Base-by-base conservation (phyloP, 2,797 vertebrate species). In the Pagetopsis macropterus region DNA sequence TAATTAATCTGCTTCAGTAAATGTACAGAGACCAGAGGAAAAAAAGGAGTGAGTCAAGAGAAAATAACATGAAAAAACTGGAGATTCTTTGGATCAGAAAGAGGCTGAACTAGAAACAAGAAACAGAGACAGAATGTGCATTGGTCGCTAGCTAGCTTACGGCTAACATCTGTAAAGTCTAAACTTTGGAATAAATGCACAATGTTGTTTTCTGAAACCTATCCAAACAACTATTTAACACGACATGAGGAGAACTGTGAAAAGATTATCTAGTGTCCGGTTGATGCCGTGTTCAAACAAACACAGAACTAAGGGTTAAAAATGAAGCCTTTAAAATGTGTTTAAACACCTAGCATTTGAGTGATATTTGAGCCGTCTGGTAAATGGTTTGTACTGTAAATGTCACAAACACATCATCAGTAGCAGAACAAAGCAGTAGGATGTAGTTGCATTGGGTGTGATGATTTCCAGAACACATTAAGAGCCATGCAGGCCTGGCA, bases 381-480 rank as follows among this genome's bases (percentile, higher is more conserved):
- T 27, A 6, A 59, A 45, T 66, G 15, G 9, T 64, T 10, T n/a
- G 13, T 17, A 40, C 61, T 15, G 64, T 70, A 27, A 27, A 27
- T 27, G 27, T 27, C 27, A 27, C 54, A 54, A 59, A 70, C 43
- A 9, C 50, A 46, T 17, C 49, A 21, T 48, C 57, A 23, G 56
- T 0, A 46, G 46, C 40, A 67, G 56, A 75, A 85, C 80, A 78
- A 72, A 83, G 57, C 10, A 33, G 27, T 31, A 71, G 87, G 84
- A 86, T 79, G 82, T 66, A 0, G 50, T 79, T 79, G 81, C 19
- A 81, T 63, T 68, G 67, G 82, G 72, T 16, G n/a, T 76, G 79
- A 84, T 76, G 79, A 73, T 55, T 80, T 87, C 80, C 78, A 83
- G 78, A 81, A 50, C 66, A 50, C 84, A 63, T 70, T 73, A 64